Base-by-base conservation (phyloP, 2,797 vertebrate genomes). In the Melanogrammus aeglefinus region DNA sequence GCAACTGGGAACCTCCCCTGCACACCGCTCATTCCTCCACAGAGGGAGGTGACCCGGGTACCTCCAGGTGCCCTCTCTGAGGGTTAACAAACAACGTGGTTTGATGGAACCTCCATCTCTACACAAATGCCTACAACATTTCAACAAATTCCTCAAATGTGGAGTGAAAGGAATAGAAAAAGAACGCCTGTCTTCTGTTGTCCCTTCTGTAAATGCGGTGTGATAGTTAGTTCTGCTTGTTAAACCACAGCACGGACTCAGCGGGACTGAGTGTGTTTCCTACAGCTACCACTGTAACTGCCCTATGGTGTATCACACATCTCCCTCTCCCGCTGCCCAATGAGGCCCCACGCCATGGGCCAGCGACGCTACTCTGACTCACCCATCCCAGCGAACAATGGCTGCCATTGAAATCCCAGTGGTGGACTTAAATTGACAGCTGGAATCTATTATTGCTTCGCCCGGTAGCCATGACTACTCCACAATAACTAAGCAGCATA, bases 361-460 rank as follows among this genome's bases (percentile, higher is more conserved):
- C 84, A 76, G 82, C 44, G 66, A 70, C 78, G 80, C 78, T 85
- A 81, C 77, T 88, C 83, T 92, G 90, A 93, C 88, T 91, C 91
- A 92, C 86, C 86, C 77, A 79, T 86, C 77, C 6, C 0, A 51
- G 79, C 38, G 85, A 94, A 94, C 94, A 94, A 94, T 93, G 90
- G 83, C 87, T 76, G 82, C 91, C 88, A 93, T 94, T 94, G 88
- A 94, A 91, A 76, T 76, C 86, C 87, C 73, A 83, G 88, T 77
- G 86, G 76, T 38, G 84, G 86, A 79, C 81, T 90, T 87, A 85
- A 89, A 89, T 88, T 85, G 84, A 86, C 92, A 91, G 89, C 84
- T 91, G 90, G 88, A 84, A 85, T 89, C 83, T 87, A 88, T 92
- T 90, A 92, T 89, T 88, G 81, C 79, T n/a, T 73, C 27, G 72